Conservation (phyloP, 1,140 invertebrate species). For the Caerostris darwini region DNA sequence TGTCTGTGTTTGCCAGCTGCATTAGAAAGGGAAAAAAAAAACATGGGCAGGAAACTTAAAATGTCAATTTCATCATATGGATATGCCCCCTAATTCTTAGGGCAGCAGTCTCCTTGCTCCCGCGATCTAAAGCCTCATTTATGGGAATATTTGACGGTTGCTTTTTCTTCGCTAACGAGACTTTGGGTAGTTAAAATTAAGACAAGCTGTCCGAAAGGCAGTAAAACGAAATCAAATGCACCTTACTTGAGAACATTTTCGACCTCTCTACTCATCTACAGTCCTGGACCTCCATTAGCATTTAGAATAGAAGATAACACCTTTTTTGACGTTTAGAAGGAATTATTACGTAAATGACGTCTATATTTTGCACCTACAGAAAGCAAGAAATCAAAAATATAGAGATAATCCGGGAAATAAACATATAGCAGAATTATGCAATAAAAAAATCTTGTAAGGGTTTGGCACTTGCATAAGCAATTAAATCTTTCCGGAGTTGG, state of each 20-base stretch:
- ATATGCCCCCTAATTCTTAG: not conserved
- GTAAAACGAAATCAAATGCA: conserved; percentile 63
- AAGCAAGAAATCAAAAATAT: conserved; percentile 31
- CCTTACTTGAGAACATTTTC: not conserved
- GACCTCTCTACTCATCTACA: not conserved
- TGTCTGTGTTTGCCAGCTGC: no score
- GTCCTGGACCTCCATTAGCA: conserved; percentile 38
- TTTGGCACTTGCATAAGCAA: not conserved
- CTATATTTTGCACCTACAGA: conserved; percentile 14
- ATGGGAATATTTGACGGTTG: conserved; percentile 45
- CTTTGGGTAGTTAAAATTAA: conserved; percentile 62
- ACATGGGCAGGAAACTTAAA: no score
- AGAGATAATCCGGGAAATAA: conserved; percentile 29
- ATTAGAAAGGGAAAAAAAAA: no score
- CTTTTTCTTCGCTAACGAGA: conserved; percentile 67
- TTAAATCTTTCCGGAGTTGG: not conserved
- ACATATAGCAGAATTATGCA: conserved; percentile 14
- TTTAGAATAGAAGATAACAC: conserved; percentile 43
- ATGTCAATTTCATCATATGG: not conserved
- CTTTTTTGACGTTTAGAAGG: conserved; percentile 62
- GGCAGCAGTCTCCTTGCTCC: not conserved
- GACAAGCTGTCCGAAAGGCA: conserved; percentile 37
- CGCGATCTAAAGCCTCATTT: conserved; percentile 34
- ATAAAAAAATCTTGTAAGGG: conserved; percentile 26
- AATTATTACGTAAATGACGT: conserved; percentile 52